Evolutionary conservation across 2,888 invertebrate genomes (phyloP), one percentile per base, ranked within the genome.

Genomic region (Ischnura elegans): DNA sequence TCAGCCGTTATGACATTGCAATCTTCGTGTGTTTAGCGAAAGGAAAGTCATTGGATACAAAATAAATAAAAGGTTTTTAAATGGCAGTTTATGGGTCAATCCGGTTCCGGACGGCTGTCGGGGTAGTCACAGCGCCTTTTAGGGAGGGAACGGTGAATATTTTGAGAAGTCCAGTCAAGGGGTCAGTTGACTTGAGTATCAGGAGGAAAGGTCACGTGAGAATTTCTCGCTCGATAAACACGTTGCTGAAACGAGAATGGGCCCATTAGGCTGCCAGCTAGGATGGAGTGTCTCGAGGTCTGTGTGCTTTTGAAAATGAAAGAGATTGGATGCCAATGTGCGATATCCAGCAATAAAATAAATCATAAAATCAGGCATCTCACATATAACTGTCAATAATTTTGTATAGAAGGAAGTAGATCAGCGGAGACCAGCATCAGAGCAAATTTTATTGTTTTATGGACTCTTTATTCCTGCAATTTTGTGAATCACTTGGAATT

Each of bases 161-260:
- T 36, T 36, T 13, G 76, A 76, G 76, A n/a, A 76, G 36, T n/a
- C 36, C 76, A 36, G 76, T 36, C 76, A 16, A 19, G 76, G 36
- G 76, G 76, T n/a, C n/a, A n/a, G 76, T 76, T 76, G 36, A 76
- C 36, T 76, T 16, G 76, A 6, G 36, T 36, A 29, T 1, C 1
- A n/a, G 76, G 76, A 76, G 76, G 76, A 76, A 76, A 76, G 76
- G 76, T 76, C 76, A 36, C 76, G 76, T 29, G 76, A 76, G 76
- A 76, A 76, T 36, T 76, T 76, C 36, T 36, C 3, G 76, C 76
- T 36, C 0, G 36, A 29, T 36, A 76, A 76, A 76, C 36, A 36
- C 8, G 76, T 29, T 10, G 13, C 36, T 29, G 13, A 76, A 76
- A 36, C 36, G 76, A 76, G 29, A 76, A 76, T 76, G 76, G 36